These are phyloP conservation scores for Pseudomugil gertrudae DNA, from an alignment of 2,797 vertebrate species.

Conservation along the genomic window DNA sequence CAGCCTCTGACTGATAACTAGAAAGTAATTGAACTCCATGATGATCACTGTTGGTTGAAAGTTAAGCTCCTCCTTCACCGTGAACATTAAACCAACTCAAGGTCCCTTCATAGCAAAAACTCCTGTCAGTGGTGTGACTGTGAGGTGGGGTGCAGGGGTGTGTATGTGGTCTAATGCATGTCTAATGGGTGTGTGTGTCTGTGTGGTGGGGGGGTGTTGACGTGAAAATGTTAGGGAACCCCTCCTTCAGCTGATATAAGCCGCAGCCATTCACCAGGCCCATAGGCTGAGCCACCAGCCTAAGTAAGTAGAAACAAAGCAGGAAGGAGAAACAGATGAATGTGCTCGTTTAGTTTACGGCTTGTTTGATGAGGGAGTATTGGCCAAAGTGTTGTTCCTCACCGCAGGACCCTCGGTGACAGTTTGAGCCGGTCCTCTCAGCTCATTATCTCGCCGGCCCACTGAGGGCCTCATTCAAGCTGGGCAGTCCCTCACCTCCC, in stretches of 20 bases:
- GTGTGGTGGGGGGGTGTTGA: conserved; percentile 64
- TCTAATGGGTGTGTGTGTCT: conserved; percentile 51
- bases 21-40: neutral
- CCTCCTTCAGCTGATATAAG: conserved; percentile 62
- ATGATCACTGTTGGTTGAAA: neutral
- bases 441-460: conserved; percentile 83
- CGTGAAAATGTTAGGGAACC: conserved; percentile 65
- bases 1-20: neutral
- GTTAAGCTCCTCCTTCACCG: conserved; percentile 11
- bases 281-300: conserved; percentile 76
- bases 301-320: conserved; percentile 76
- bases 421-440: conserved; percentile 82
- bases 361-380: conserved; percentile 81
- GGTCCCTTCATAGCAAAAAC: conserved; percentile 14
- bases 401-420: conserved; percentile 80
- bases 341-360: conserved; percentile 82
- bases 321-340: conserved; percentile 79
- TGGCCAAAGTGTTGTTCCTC: conserved; percentile 82
- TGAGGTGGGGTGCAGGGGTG: neutral
- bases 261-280: conserved; percentile 61
- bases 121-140: conserved; percentile 1
- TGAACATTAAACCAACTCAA: conserved; percentile 30
- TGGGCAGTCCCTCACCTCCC: conserved; percentile 48
- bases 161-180: conserved; percentile 69
- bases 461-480: conserved; percentile 82